These are phyloP conservation scores for Eubucco bourcierii DNA, from an alignment of 2,113 vertebrate genomes.

Conservation along the genomic window DNA sequence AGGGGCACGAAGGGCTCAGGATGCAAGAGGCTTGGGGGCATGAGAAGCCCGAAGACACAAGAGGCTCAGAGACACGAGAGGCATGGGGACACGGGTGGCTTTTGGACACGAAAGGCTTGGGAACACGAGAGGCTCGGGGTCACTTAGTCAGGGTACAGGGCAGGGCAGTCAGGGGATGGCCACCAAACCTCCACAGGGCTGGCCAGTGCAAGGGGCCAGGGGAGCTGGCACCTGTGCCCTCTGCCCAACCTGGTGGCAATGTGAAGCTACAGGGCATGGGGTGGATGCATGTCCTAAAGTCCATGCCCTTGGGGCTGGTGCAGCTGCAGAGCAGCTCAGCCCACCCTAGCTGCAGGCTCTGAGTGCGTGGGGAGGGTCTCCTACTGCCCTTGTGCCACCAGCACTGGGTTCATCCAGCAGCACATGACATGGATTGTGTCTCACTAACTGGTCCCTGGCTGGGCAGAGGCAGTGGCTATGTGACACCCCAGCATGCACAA, in stretches of 20 bases:
- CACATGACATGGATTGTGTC: rapidly evolving
- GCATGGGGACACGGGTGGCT: too few species aligned
- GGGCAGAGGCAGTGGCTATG: background rate
- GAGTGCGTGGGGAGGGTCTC: background rate
- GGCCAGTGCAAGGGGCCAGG: rapidly evolving
- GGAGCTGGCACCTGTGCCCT: background rate
- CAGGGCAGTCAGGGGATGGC: background rate
- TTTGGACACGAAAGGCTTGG: too few species aligned
- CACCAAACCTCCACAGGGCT: background rate
- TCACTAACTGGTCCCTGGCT: rapidly evolving
- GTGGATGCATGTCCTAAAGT: too few species aligned
- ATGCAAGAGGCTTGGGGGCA: too few species aligned
- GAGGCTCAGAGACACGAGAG: background rate
- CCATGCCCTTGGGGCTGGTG: background rate
- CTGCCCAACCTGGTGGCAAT: too few species aligned
- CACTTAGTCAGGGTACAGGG: too few species aligned
- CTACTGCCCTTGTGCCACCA: rapidly evolving
- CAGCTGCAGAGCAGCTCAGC: background rate
- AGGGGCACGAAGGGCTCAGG: background rate
- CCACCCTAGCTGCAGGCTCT: rapidly evolving
- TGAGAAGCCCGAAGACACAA: background rate
- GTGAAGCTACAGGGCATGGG: too few species aligned
- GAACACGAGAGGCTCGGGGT: background rate
- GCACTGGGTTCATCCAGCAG: rapidly evolving
- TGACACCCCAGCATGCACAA: background rate